phyloP scores from a whole-genome alignment of 2,113 vertebrate species.

The Triplophysa tibetana region DNA sequence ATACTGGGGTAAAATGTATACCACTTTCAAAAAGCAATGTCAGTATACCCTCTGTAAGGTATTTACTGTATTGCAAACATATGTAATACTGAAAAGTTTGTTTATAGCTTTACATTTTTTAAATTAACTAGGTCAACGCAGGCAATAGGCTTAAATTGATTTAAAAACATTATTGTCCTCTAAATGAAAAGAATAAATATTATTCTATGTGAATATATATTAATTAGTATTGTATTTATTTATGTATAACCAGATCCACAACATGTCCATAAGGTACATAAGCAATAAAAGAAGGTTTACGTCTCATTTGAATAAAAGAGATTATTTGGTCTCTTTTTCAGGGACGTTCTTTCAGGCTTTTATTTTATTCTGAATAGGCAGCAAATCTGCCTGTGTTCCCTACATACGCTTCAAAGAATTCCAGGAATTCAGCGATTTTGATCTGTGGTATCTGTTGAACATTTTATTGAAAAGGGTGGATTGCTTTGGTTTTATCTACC shows the following conservation, averaged over 20 bases:
- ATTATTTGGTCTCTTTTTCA: constrained; percentile 16
- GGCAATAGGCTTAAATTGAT: too few relatives aligned
- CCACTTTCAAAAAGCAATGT: too few relatives aligned
- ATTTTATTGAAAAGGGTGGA: constrained; percentile 26
- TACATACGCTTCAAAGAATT: constrained; percentile 37
- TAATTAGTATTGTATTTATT: too few relatives aligned
- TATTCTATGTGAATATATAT: background rate
- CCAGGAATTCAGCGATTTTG: constrained; percentile 23
- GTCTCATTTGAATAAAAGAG: background rate
- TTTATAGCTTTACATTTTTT: too few relatives aligned
- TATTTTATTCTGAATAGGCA: constrained; percentile 32
- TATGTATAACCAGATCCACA: too few relatives aligned
- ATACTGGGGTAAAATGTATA: too few relatives aligned
- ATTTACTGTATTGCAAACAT: too few relatives aligned
- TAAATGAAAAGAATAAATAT: background rate
- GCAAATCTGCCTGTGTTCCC: constrained; percentile 10
- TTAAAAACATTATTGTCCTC: too few relatives aligned
- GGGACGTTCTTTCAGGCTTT: constrained; percentile 31
- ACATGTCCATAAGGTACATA: background rate
- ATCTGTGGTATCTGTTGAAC: constrained; percentile 41
- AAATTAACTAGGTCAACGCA: too few relatives aligned
- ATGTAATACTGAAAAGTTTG: too few relatives aligned
- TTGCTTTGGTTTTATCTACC: background rate
- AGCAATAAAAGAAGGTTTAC: background rate
- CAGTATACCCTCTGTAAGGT: too few relatives aligned